These are phyloP conservation scores for Macropus fuliginosus DNA, from an alignment of 2,797 vertebrate species.

Conservation along the genomic window DNA sequence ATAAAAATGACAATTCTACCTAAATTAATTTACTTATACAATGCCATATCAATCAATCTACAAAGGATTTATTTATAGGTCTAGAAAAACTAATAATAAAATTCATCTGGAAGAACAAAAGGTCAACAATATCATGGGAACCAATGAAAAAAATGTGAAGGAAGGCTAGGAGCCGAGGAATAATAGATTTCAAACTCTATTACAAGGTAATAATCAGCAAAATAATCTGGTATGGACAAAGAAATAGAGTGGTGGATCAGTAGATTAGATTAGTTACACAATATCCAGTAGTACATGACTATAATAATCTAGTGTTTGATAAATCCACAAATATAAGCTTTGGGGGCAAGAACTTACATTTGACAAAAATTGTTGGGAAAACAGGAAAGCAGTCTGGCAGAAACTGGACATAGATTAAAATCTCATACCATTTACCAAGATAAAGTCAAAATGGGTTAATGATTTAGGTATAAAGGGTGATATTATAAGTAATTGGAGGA, in stretches of 20 bases:
- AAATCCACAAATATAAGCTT: not conserved
- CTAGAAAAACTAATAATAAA: not conserved
- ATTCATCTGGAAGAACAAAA: not conserved
- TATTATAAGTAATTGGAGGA: not conserved
- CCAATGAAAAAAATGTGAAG: not conserved
- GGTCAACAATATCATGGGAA: not conserved
- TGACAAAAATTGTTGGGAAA: not conserved
- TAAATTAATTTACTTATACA: not conserved
- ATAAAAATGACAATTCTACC: not conserved
- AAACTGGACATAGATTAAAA: not conserved
- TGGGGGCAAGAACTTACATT: not conserved
- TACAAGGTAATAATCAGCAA: not conserved
- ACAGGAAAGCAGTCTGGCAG: not conserved
- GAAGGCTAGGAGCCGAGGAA: not conserved
- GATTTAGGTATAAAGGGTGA: not conserved
- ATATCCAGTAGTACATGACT: not conserved
- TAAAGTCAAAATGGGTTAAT: not conserved
- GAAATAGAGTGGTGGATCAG: not conserved
- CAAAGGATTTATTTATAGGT: not conserved
- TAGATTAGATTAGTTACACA: not conserved
- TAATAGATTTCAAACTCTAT: not conserved
- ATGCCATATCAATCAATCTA: not conserved
- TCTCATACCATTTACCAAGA: not conserved
- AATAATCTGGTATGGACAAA: not conserved
- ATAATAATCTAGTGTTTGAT: not conserved